Base-by-base conservation (phyloP, 2,888 invertebrate species). In the Dorcus parallelipipedus region DNA sequence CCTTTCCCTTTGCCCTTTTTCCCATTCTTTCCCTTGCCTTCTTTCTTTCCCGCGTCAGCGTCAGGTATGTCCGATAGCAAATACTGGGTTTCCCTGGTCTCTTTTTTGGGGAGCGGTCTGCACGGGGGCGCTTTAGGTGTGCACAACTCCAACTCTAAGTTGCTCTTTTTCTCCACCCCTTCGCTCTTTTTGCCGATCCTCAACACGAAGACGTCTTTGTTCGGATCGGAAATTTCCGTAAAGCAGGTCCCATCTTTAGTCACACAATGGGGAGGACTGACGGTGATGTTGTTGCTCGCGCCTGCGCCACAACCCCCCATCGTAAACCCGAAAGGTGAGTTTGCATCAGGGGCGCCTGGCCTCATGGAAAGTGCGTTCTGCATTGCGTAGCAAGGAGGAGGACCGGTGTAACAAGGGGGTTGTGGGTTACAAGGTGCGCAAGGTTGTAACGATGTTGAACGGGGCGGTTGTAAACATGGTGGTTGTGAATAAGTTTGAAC, bases 101-200 rank as follows among this genome's bases (percentile, higher is more conserved):
- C 84, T 67, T 84, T 84, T 38, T 84, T 81, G 0, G 84, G 78
- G 0, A 86, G 84, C 9, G 83, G 83, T 17, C 80, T 72, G 38
- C 81, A 79, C 0, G 85, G 82, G 0, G 86, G 85, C 0, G 86
- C 86, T 59, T 86, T 85, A 0, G 91, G 91, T 0, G 91, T 91
- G 52, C 86, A 83, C 69, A 91, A 75, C 69, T 91, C 90, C 65
- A 91, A 81, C 80, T 91, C 84, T 74, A 88, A 79, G 52, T 83
- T 86, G 52, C 83, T 83, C 73, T 88, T 88, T 77, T 89, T 89
- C 59, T 85, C 85, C 45, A 83, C 84, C 0, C 86, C 86, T 38
- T 87, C 87, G 0, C 85, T 85, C 70, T 90, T 90, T 70, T 89
- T 90, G 1, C 90, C 91, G 56, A 91, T 86, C 68, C 87, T 84